Base-by-base conservation (phyloP, 2,888 invertebrate genomes). In the Dichetophora obliterata region DNA sequence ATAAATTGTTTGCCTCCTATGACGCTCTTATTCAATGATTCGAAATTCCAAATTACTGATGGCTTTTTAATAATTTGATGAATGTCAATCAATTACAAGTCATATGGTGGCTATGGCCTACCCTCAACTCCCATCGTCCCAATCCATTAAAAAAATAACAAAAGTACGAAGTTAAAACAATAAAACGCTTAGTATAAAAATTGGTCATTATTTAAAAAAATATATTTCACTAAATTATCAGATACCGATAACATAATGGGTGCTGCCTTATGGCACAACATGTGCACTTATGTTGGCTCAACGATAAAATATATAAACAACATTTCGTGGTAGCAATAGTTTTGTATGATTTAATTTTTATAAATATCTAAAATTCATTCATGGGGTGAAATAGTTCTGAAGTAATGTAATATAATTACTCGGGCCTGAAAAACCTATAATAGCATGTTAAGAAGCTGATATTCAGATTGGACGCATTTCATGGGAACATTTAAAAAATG, bases 31-130 rank as follows among this genome's bases (percentile, higher is more conserved):
- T 8, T 43, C 19, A 22, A n/a, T 22, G 14, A 19, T 22, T 66
- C 66, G 43, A 66, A 66, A 43, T 66, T n/a, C n/a, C n/a, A n/a
- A 43, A 37, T 19, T 16, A 19, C 66, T 66, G 66, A 66, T 66
- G 19, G 66, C 66, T 66, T 66, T 66, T 66, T 66, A 66, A 66
- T 66, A 66, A 66, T 66, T 37, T 66, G 43, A 66, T 66, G 37
- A 66, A 19, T 66, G 34, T 19, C 66, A 16, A 59, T 27, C 59
- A 59, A 59, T 59, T 59, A 27, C 16, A 22, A 27, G 59, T 59
- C 59, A 59, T 59, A 24, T 59, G 59, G 24, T 22, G 27, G 6
- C 16, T 19, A 24, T 14, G 14, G 27, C 19, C 27, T 27, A 22
- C 24, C 2, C 14, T 43, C 43, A 11, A 43, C 43, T 43, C 24